Evolutionary conservation across 2,888 invertebrate genomes (phyloP).

Genomic region (Brenthis ino): DNA sequence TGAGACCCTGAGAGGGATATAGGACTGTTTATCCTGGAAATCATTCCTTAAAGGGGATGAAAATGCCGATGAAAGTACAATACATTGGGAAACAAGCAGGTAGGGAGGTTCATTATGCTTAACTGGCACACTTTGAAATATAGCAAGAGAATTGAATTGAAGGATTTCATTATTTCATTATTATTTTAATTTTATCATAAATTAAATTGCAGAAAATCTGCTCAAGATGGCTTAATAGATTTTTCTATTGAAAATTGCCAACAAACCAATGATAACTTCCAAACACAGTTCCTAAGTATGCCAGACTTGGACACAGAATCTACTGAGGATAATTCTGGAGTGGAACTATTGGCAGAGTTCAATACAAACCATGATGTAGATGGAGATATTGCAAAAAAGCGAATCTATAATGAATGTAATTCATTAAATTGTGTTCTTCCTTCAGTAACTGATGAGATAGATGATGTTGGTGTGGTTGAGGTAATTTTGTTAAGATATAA

Average conservation of each 20-base stretch:
- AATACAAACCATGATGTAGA: slow-evolving; percentile 65
- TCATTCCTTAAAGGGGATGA: no score
- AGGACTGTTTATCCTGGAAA: no score
- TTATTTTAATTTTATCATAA: no score
- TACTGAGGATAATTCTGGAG: slow-evolving; percentile 51
- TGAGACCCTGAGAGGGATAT: no score
- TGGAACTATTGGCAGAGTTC: slow-evolving; percentile 68
- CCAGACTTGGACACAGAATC: slow-evolving; percentile 64
- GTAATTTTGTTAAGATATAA: slow-evolving; percentile 44
- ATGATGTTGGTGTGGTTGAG: slow-evolving; percentile 65
- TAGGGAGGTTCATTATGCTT: no score
- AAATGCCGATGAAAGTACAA: no score
- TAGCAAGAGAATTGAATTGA: no score
- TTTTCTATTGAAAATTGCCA: slow-evolving; percentile 60
- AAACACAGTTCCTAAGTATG: slow-evolving; percentile 67
- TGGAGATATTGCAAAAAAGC: slow-evolving; percentile 55
- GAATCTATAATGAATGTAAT: slow-evolving; percentile 53
- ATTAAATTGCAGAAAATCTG: slow-evolving; percentile 47
- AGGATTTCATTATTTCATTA: no score
- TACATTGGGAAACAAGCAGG: no score
- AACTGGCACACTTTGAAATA: no score
- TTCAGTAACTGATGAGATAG: slow-evolving; percentile 68
- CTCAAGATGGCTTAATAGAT: slow-evolving; percentile 56
- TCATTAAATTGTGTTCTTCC: slow-evolving; percentile 75
- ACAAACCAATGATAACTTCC: slow-evolving; percentile 58